Evolutionary conservation across 2,797 vertebrate species (phyloP), one percentile per base, ranked within the genome.

Genomic region (Sebastes kiyomatsui): DNA sequence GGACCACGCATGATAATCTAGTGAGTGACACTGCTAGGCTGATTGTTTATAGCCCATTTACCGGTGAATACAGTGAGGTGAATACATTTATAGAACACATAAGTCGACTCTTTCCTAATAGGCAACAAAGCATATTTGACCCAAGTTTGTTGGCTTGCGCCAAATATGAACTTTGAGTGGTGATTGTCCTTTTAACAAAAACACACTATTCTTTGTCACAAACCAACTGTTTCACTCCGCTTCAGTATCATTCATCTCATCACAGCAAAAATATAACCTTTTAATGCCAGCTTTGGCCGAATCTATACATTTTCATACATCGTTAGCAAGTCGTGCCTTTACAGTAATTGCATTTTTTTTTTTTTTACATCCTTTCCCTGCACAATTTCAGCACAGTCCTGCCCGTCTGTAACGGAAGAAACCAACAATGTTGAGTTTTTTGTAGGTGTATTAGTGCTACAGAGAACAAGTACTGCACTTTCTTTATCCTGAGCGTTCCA

Each of bases 231-330:
- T 84, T 83, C 79, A 80, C 80, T 85, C 69, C 59, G 61, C 25
- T 85, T 86, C 87, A 33, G 58, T 59, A 49, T 72, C 87, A 90
- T 68, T 87, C 83, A 65, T 67, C 65, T 77, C 28, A 72, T 73
- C 42, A 77, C 71, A 83, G 79, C 77, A 89, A 88, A 94, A 95
- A 93, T 92, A 95, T 86, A 92, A 71, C 83, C 79, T 85, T 65
- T 64, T 72, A 74, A 60, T 56, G 74, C 77, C 80, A 69, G 38
- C 56, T 77, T 70, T 78, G 77, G 66, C 79, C 78, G 64, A 73
- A 86, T 90, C 86, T 92, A 75, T 93, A 93, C 92, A 94, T 87
- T 84, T 91, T 91, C 84, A 82, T 86, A 89, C 89, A 92, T 62
- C 42, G 66, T 68, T 59, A 52, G 54, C 81, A 90, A 79, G 72